Conservation (phyloP, 2,888 invertebrate genomes). For the Ennomos erosarius region DNA sequence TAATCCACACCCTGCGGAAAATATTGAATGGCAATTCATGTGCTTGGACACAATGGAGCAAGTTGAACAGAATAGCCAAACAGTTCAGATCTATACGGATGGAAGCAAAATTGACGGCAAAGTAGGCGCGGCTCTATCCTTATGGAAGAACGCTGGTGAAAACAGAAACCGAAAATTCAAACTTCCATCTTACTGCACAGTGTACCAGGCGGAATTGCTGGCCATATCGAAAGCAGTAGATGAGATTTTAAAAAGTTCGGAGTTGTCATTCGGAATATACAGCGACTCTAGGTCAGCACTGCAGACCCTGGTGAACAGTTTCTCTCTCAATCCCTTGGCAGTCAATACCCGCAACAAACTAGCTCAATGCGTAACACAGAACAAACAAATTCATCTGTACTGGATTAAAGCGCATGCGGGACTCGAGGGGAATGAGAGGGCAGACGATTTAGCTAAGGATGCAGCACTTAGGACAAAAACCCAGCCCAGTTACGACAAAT, state of each 20-base stretch:
- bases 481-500: neutral
- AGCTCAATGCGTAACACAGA: neutral
- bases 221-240: too few species aligned
- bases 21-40: too few species aligned
- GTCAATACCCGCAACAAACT: too few species aligned
- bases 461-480: neutral
- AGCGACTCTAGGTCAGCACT: slow-evolving; percentile 9
- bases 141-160: too few species aligned
- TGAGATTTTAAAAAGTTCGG: slow-evolving; percentile 4
- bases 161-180: too few species aligned
- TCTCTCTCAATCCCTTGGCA: slow-evolving; percentile 2
- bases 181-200: slow-evolving; percentile 14
- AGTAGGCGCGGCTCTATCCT: too few species aligned
- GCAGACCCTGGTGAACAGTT: neutral
- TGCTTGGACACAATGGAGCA: too few species aligned
- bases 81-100: too few species aligned
- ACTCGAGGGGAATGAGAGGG: neutral
- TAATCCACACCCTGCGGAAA: too few species aligned
- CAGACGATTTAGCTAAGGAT: neutral
- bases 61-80: too few species aligned
- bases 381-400: neutral
- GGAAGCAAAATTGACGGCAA: too few species aligned
- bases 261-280: neutral
- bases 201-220: slow-evolving; percentile 5
- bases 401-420: too few species aligned